Percentiles rank a stretch among this genome's conserved stretches.
These are phyloP conservation scores for Sanderia malayensis DNA, from an alignment of 30 jellyfish, hydroid and myxozoan species.

Conservation along the genomic window DNA sequence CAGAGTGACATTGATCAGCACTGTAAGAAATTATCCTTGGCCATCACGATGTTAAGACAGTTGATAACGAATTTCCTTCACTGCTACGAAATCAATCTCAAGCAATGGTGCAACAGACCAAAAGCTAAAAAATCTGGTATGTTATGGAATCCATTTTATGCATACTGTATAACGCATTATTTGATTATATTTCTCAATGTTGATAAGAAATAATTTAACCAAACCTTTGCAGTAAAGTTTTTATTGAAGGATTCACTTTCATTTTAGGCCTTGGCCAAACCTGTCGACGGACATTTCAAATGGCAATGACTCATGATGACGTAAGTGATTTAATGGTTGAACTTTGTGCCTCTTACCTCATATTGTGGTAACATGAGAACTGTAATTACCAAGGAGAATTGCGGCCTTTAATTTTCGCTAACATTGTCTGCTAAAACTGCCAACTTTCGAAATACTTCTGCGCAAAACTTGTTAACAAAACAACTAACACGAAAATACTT, in stretches of 20 bases:
- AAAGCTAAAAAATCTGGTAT: slow-evolving; percentile 54
- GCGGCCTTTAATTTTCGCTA: neutral
- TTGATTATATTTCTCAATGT: too few relatives aligned
- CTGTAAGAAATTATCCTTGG: slow-evolving; percentile 69
- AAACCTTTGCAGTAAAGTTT: too few relatives aligned
- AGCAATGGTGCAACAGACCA: slow-evolving; percentile 73
- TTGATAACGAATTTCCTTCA: slow-evolving; percentile 59
- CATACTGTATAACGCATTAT: too few relatives aligned
- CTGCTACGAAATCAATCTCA: slow-evolving; percentile 57
- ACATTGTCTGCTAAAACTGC: neutral
- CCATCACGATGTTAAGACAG: slow-evolving; percentile 63
- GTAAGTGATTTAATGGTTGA: neutral
- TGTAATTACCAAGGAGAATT: neutral
- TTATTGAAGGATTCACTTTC: too few relatives aligned
- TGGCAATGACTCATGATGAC: slow-evolving; percentile 25
- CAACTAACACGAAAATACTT: neutral
- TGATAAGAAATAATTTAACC: too few relatives aligned
- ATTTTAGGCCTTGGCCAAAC: slow-evolving; percentile 48
- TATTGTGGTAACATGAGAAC: too few relatives aligned
- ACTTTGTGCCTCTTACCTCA: neutral
- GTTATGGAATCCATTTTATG: too few relatives aligned
- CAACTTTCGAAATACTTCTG: neutral
- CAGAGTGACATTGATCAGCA: slow-evolving; percentile 57
- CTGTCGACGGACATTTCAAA: slow-evolving; percentile 37
- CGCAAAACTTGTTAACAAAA: too few relatives aligned